Evolutionary conservation across 2,888 invertebrate species (phyloP).

Genomic region (Lysandra bellargus): DNA sequence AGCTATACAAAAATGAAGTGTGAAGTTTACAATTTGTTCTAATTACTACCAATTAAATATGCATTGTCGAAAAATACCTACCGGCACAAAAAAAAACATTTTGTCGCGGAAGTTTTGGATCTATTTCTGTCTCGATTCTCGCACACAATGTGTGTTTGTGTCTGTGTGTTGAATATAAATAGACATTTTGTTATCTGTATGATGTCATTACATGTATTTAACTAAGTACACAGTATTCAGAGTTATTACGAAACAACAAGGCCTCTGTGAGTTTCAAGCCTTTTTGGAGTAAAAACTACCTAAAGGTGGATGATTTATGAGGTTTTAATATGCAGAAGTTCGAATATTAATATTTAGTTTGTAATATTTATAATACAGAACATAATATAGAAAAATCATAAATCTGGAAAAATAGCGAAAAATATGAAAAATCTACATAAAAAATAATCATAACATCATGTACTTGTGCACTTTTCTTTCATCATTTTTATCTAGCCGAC

Average conservation of each 20-base stretch:
- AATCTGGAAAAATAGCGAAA: too few species aligned
- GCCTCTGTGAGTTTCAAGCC: not conserved
- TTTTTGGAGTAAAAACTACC: not conserved
- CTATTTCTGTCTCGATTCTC: constrained; percentile 24
- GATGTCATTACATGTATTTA: constrained; percentile 20
- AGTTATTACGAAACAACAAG: not conserved
- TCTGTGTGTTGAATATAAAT: constrained; percentile 24
- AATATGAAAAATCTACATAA: too few species aligned
- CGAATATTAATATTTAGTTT: too few species aligned
- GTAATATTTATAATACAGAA: too few species aligned
- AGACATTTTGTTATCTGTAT: constrained; percentile 19
- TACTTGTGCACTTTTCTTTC: too few species aligned
- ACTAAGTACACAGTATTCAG: not conserved
- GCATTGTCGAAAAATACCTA: not conserved
- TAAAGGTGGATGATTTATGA: too few species aligned
- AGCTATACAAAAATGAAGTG: not conserved
- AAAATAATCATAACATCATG: too few species aligned
- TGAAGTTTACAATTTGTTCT: not conserved
- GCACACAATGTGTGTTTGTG: not conserved
- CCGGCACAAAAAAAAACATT: not conserved
- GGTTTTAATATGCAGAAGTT: too few species aligned
- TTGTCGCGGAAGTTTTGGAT: constrained; percentile 9
- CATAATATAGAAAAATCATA: too few species aligned
- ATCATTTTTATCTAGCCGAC: too few species aligned
- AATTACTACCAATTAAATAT: not conserved